Percentiles rank a stretch among this genome's conserved stretches.
phyloP scores from a whole-genome alignment of 2,113 vertebrate genomes.

The Reinhardtius hippoglossoides region DNA sequence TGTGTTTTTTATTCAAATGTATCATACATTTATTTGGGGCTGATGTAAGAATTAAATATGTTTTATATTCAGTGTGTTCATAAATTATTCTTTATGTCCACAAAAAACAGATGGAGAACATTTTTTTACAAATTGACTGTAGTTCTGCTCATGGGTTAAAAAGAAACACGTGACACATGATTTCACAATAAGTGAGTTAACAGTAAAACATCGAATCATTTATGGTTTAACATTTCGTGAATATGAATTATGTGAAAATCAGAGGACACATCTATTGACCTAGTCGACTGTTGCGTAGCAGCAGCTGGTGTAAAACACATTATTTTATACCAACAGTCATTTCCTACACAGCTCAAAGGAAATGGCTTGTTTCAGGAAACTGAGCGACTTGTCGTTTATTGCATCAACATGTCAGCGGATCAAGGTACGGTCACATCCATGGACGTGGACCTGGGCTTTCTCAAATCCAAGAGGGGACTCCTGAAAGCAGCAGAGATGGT shows the following conservation, averaged over 20 bases:
- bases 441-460: slow-evolving; percentile 69
- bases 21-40: not conserved
- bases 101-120: not conserved
- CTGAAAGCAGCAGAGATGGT: slow-evolving; percentile 80
- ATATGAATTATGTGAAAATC: not conserved
- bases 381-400: not conserved
- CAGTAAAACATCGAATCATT: not conserved
- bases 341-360: slow-evolving; percentile 56
- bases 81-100: not conserved
- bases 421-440: slow-evolving; percentile 7
- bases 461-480: slow-evolving; percentile 72
- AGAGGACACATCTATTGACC: not conserved
- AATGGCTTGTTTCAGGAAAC: slow-evolving; percentile 50
- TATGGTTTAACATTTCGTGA: not conserved
- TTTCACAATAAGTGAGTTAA: not conserved
- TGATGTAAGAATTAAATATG: not conserved
- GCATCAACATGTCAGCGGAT: slow-evolving; percentile 12
- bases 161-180: not conserved
- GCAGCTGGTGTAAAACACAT: slow-evolving; percentile 7
- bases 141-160: not conserved
- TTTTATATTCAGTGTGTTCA: not conserved
- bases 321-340: slow-evolving; percentile 19
- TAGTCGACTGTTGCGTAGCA: not conserved
- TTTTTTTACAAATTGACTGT: too few species aligned
- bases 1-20: not conserved